Percentiles rank a stretch among this genome's conserved stretches.
phyloP scores from a whole-genome alignment of 2,888 invertebrate genomes.

The Arctia plantaginis region DNA sequence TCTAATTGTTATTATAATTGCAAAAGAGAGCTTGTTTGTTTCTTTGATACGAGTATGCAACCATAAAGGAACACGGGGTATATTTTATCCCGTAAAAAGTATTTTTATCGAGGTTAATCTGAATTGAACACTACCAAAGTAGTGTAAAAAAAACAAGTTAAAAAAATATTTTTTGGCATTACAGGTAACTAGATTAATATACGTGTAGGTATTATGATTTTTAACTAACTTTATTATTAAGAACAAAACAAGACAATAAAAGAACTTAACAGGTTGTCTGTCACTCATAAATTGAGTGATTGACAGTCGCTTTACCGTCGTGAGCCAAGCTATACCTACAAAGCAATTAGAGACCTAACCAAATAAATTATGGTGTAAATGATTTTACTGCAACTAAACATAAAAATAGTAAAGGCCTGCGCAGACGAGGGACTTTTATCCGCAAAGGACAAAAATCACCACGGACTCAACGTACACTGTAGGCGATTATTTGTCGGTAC shows the following conservation, averaged over 20 bases:
- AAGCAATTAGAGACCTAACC: not conserved
- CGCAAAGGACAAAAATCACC: too few relatives aligned
- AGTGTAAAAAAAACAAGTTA: not conserved
- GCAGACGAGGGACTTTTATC: too few relatives aligned
- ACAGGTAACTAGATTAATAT: not conserved
- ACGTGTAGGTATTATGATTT: not conserved
- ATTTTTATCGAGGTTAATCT: too few relatives aligned
- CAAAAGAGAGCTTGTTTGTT: not conserved
- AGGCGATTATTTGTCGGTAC: too few relatives aligned
- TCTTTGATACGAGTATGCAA: too few relatives aligned
- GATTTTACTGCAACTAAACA: not conserved
- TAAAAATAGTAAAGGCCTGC: not conserved
- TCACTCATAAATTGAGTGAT: constrained; percentile 17
- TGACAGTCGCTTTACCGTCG: constrained; percentile 24
- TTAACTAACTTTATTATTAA: not conserved
- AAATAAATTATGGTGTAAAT: not conserved
- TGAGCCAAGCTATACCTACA: not conserved
- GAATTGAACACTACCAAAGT: too few relatives aligned
- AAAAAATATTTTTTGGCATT: not conserved
- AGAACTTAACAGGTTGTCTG: not conserved
- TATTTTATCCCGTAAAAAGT: too few relatives aligned
- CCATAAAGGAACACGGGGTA: not conserved
- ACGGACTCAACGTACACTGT: too few relatives aligned
- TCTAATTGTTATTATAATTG: not conserved
- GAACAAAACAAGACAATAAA: not conserved